These are phyloP conservation scores for Armadillidium nasatum DNA, from an alignment of 1,140 invertebrate species.

Conservation along the genomic window DNA sequence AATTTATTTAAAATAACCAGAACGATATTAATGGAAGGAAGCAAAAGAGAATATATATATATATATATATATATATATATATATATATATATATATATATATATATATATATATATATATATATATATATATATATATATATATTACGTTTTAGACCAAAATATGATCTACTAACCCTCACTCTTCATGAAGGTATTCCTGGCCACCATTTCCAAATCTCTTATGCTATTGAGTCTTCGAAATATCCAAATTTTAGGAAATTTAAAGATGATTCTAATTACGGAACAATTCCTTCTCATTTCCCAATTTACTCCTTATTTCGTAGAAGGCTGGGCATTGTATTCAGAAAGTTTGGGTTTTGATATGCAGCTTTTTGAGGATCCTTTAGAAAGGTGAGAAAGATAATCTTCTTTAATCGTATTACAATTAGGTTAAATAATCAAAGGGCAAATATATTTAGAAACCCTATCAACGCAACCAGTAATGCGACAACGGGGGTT, in stretches of 20 bases:
- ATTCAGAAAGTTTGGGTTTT: conserved; percentile 51
- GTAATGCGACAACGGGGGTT: too few species aligned
- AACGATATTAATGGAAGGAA: too few species aligned
- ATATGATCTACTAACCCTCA: not conserved
- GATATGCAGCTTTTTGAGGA: conserved; percentile 50
- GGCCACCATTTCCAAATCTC: conserved; percentile 17
- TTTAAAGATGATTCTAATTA: not conserved
- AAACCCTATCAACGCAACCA: too few species aligned
- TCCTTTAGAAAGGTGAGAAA: conserved; percentile 42
- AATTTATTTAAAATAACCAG: too few species aligned
- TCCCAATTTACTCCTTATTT: conserved; percentile 49
- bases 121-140: conserved; percentile 12
- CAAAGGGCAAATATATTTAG: too few species aligned
- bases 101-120: conserved; percentile 10
- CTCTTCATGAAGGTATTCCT: not conserved
- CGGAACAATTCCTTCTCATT: not conserved
- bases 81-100: conserved; percentile 12
- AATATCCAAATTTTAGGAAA: not conserved
- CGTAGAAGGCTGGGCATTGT: conserved; percentile 51
- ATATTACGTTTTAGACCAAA: not conserved
- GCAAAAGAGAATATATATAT: conserved; percentile 13
- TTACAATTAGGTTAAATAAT: too few species aligned
- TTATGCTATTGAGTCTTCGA: not conserved
- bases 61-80: conserved; percentile 15
- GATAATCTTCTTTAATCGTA: too few species aligned